A percentile compares a stretch with the other conserved stretches of the same genome.
Evolutionary conservation across 1,140 invertebrate species (phyloP).

Genomic region (Paramacrobiotus metropolitanus): DNA sequence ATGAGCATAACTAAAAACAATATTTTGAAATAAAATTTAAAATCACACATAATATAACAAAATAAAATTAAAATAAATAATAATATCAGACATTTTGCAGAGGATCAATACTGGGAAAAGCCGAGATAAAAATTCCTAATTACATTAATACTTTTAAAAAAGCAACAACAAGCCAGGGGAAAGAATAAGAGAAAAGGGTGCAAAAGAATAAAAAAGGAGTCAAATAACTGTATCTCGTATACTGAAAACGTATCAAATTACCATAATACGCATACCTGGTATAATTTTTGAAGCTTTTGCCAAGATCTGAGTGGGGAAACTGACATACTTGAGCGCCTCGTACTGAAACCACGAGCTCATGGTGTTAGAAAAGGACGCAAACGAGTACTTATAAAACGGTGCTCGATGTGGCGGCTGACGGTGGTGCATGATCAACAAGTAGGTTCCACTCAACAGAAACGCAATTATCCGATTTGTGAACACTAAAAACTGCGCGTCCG

Average conservation of each 20-base stretch:
- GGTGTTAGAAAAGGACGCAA: constrained; percentile 88
- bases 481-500: constrained; percentile 80
- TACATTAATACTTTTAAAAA: no score
- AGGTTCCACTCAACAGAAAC: constrained; percentile 41
- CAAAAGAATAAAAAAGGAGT: no score
- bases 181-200: no score
- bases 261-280: constrained; percentile 9
- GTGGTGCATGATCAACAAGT: constrained; percentile 30
- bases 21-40: no score
- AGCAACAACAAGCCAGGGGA: no score
- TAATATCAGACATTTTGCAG: no score
- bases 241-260: no score
- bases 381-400: constrained; percentile 86
- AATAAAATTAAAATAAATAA: no score
- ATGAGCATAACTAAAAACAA: constrained; percentile 73
- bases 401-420: constrained; percentile 44
- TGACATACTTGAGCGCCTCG: constrained; percentile 92
- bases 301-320: constrained; percentile 83
- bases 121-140: no score
- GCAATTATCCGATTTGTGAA: constrained; percentile 75
- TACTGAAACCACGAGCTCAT: constrained; percentile 99
- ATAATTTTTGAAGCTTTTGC: constrained; percentile 85
- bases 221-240: no score
- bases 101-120: no score
- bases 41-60: no score